A percentile compares a stretch with the other conserved stretches of the same genome.
Conservation (phyloP, 2,888 invertebrate genomes). For the Ophonus ardosiacus region DNA sequence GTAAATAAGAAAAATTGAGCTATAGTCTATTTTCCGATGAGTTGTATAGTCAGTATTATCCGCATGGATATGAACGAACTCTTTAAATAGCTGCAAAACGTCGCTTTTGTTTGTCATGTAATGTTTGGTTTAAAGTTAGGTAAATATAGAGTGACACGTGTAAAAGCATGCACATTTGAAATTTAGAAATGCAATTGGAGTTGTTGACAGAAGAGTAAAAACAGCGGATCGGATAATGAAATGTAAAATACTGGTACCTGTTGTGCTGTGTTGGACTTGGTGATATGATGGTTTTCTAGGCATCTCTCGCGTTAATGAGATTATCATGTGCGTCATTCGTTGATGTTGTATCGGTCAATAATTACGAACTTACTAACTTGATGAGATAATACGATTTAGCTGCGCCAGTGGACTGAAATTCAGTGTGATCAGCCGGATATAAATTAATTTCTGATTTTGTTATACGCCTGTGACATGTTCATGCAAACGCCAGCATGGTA, state of each 20-base stretch:
- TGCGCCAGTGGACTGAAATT: slow-evolving; percentile 49
- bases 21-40: too few relatives aligned
- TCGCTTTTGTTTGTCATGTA: too few relatives aligned
- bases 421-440: slow-evolving; percentile 51
- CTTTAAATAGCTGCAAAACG: too few relatives aligned
- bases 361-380: slow-evolving; percentile 57
- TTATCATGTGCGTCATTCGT: slow-evolving; percentile 52
- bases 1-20: too few relatives aligned
- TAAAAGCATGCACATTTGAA: background rate
- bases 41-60: too few relatives aligned
- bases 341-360: slow-evolving; percentile 55
- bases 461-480: slow-evolving; percentile 49
- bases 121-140: background rate
- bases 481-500: slow-evolving; percentile 14
- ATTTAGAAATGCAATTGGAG: background rate
- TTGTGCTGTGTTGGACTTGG: background rate
- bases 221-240: background rate
- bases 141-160: background rate
- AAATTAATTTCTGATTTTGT: slow-evolving; percentile 62
- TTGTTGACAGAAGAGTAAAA: background rate
- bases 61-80: too few relatives aligned
- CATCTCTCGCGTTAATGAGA: slow-evolving; percentile 33
- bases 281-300: slow-evolving; percentile 6
- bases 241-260: background rate
- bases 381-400: slow-evolving; percentile 56